Evolutionary conservation across 2,797 vertebrate species (phyloP).

Genomic region (Liparis tanakae): DNA sequence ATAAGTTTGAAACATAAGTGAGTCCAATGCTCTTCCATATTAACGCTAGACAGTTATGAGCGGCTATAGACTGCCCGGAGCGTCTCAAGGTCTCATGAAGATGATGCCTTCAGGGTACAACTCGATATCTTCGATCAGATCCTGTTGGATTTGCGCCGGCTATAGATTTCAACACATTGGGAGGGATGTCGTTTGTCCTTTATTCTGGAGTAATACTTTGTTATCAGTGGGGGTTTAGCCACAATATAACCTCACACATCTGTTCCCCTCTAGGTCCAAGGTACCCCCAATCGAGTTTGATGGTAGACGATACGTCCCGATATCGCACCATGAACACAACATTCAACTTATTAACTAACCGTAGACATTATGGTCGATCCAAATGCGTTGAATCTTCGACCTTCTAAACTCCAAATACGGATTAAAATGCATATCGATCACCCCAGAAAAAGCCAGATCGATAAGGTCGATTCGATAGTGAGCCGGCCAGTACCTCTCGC

Average conservation of each 20-base stretch:
- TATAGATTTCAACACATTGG: not conserved
- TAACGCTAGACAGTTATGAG: slow-evolving; percentile 9
- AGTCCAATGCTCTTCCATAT: not conserved
- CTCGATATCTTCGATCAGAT: slow-evolving; percentile 16
- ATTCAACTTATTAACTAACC: slow-evolving; percentile 3
- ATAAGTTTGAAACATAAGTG: not conserved
- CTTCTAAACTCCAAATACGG: not conserved
- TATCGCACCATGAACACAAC: slow-evolving; percentile 22
- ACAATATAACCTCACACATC: too few species aligned
- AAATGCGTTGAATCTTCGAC: not conserved
- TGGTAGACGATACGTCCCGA: not conserved
- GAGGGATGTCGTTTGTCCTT: slow-evolving; percentile 5
- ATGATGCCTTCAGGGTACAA: slow-evolving; percentile 24
- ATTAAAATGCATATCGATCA: not conserved
- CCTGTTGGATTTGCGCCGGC: slow-evolving; percentile 7
- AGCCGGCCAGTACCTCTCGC: not conserved
- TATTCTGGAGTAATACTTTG: too few species aligned
- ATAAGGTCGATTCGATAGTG: not conserved
- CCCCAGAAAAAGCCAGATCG: not conserved
- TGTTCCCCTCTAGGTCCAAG: too few species aligned
- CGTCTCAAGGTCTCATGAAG: slow-evolving; percentile 13
- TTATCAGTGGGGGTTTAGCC: too few species aligned
- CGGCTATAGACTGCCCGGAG: slow-evolving; percentile 14
- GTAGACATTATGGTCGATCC: not conserved
- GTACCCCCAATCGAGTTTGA: too few species aligned